Percentiles rank a stretch among this genome's conserved stretches.
phyloP scores from a whole-genome alignment of 2,113 vertebrate genomes.

The Pelvicachromis taeniatus region DNA sequence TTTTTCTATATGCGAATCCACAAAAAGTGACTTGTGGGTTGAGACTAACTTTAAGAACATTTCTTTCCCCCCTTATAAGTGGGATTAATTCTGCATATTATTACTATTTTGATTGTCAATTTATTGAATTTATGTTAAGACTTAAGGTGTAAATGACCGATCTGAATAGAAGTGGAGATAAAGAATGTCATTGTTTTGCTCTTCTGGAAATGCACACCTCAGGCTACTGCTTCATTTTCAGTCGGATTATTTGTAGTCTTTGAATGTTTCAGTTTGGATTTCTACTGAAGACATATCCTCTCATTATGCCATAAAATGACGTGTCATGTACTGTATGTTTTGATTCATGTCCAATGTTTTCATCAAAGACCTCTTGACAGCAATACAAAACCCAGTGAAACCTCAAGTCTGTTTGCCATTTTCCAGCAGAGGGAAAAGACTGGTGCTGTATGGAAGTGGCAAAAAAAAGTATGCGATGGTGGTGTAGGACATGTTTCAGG shows the following conservation, averaged over 20 bases:
- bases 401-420: not conserved
- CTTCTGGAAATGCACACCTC: not conserved
- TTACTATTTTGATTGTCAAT: slow-evolving; percentile 20
- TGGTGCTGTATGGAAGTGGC: not conserved
- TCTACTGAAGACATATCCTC: not conserved
- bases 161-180: slow-evolving; percentile 1
- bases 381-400: slow-evolving; percentile 44
- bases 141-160: slow-evolving; percentile 1
- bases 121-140: slow-evolving; percentile 5
- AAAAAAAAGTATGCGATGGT: fast-evolving
- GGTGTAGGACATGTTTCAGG: not conserved
- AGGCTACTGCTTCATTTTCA: slow-evolving; percentile 17
- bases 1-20: slow-evolving; percentile 46
- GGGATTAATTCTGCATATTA: slow-evolving; percentile 13
- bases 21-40: slow-evolving; percentile 36
- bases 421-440: not conserved
- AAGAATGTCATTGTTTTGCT: not conserved
- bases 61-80: not conserved
- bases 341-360: slow-evolving; percentile 25
- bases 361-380: slow-evolving; percentile 34
- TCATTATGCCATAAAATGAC: slow-evolving; percentile 30
- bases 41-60: slow-evolving; percentile 17
- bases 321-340: slow-evolving; percentile 45
- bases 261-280: not conserved
- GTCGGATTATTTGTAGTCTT: slow-evolving; percentile 8